Evolutionary conservation across 1,140 invertebrate species (phyloP).

Genomic region (Psilanteris sp.): DNA sequence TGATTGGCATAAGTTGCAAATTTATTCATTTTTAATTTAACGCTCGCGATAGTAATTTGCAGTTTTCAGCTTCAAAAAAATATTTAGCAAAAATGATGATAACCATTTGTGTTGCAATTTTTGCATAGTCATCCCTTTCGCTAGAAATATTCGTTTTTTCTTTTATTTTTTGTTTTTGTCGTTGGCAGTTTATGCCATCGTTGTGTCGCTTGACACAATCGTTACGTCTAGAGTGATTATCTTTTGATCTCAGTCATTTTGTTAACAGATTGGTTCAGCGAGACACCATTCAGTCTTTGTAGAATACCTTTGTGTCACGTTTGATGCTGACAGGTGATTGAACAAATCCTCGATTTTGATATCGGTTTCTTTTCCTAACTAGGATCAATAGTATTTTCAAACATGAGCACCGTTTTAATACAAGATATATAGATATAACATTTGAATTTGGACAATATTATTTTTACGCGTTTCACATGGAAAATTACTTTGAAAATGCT

Average conservation of each 20-base stretch:
- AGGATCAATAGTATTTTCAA: conserved; percentile 1
- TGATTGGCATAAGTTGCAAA: too few relatives aligned
- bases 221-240: conserved; percentile 5
- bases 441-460: not conserved
- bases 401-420: not conserved
- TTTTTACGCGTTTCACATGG: not conserved
- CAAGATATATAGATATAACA: not conserved
- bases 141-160: too few relatives aligned
- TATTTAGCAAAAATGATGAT: too few relatives aligned
- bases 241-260: conserved; percentile 20
- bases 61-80: too few relatives aligned
- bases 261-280: conserved; percentile 7
- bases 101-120: too few relatives aligned
- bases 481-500: conserved; percentile 2
- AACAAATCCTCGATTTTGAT: not conserved
- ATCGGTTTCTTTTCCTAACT: not conserved
- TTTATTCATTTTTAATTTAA: too few relatives aligned
- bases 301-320: conserved; percentile 6
- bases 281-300: conserved; percentile 22
- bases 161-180: too few relatives aligned
- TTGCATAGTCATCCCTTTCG: not conserved
- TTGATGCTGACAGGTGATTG: conserved; percentile 5
- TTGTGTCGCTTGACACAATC: not conserved
- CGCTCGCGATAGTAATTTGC: too few relatives aligned
- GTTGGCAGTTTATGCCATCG: not conserved